phyloP scores from a whole-genome alignment of 1,140 invertebrate species.

The Trachymyrmex cornetzi region DNA sequence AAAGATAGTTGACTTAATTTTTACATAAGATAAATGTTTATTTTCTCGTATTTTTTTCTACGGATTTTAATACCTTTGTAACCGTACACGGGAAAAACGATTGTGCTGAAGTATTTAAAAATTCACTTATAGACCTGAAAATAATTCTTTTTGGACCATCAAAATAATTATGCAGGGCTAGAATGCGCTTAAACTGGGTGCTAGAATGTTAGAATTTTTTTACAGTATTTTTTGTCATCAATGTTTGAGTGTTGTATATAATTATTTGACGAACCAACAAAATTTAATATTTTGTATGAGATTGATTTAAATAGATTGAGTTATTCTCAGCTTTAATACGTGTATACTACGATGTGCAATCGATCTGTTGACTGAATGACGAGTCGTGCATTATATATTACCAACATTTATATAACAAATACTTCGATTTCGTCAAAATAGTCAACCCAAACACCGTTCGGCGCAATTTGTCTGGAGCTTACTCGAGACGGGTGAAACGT shows the following conservation, averaged over 20 bases:
- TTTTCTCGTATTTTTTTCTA: neutral
- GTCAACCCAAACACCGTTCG: neutral
- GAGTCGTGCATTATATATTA: slow-evolving; percentile 8
- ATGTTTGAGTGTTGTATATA: too few relatives aligned
- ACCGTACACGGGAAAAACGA: too few relatives aligned
- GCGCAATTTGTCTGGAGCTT: slow-evolving; percentile 51
- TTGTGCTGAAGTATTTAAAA: too few relatives aligned
- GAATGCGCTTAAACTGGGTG: too few relatives aligned
- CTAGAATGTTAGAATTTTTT: too few relatives aligned
- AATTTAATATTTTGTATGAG: neutral
- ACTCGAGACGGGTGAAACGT: slow-evolving; percentile 29
- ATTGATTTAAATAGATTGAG: neutral
- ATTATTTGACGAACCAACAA: too few relatives aligned
- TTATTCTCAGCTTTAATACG: neutral
- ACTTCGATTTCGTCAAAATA: slow-evolving; percentile 26
- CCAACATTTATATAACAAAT: slow-evolving; percentile 55
- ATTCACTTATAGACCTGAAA: too few relatives aligned
- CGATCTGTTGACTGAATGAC: slow-evolving; percentile 5
- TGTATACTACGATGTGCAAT: neutral
- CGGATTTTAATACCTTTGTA: neutral
- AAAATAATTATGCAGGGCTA: too few relatives aligned
- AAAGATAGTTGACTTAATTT: neutral
- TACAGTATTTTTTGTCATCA: too few relatives aligned
- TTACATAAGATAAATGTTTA: neutral
- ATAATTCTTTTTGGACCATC: too few relatives aligned